These are phyloP conservation scores for Eospalax fontanierii DNA, from an alignment of 2,797 vertebrate species.

Conservation along the genomic window DNA sequence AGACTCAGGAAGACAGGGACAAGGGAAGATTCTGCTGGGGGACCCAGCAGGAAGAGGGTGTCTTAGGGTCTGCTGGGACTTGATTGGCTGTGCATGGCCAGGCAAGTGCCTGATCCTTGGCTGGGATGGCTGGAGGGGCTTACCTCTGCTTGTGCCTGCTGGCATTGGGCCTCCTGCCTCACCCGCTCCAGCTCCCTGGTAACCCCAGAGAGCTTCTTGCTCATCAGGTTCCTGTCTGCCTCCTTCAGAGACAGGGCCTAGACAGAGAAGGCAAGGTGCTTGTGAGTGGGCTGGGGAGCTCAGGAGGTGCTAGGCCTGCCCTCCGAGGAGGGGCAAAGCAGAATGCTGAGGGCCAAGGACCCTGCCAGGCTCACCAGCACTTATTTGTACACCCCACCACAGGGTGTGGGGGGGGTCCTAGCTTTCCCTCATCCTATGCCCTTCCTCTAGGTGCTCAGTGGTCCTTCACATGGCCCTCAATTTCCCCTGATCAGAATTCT, in stretches of 20 bases:
- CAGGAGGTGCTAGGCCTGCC: neutral
- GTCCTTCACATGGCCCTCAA: fast-evolving
- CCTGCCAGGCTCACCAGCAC: fast-evolving
- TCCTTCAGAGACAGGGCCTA: constrained; percentile 93
- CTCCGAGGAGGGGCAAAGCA: neutral
- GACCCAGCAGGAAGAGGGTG: neutral
- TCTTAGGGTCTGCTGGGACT: neutral
- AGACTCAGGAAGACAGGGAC: neutral
- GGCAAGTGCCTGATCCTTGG: fast-evolving
- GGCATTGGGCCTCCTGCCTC: constrained; percentile 88
- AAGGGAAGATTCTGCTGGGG: neutral
- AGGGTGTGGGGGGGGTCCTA: neutral
- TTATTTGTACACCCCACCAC: fast-evolving
- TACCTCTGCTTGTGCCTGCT: constrained; percentile 92
- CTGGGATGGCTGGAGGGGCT: neutral
- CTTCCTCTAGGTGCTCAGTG: no score
- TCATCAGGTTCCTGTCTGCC: constrained; percentile 89
- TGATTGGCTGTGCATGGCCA: fast-evolving
- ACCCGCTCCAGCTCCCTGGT: constrained; percentile 87
- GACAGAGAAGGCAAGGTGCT: neutral
- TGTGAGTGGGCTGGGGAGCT: neutral
- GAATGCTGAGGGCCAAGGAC: neutral
- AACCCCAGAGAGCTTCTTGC: constrained; percentile 87
- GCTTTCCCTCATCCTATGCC: fast-evolving
- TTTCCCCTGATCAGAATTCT: neutral